phyloP scores from a whole-genome alignment of 2,797 vertebrate genomes.

The Podarcis lilfordi region DNA sequence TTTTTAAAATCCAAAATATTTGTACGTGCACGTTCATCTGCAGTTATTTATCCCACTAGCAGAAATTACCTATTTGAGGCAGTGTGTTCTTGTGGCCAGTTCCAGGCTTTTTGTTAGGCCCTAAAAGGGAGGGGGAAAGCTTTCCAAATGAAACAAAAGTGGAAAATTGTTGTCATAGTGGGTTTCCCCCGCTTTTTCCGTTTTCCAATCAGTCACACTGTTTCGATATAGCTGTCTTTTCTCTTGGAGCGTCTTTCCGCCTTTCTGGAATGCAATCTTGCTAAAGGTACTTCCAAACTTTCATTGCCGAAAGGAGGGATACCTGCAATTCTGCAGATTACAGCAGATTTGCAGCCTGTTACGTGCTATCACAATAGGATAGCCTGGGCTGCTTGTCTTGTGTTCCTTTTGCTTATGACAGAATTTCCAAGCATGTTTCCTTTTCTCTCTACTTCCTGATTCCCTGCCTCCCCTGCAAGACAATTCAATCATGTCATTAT shows the following conservation, averaged over 20 bases:
- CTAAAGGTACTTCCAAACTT: slow-evolving; percentile 54
- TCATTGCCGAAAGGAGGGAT: slow-evolving; percentile 43
- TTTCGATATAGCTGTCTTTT: slow-evolving; percentile 45
- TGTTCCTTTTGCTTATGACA: too few relatives aligned
- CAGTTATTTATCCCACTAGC: slow-evolving; percentile 3
- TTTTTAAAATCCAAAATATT: slow-evolving; percentile 15
- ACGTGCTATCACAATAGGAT: too few relatives aligned
- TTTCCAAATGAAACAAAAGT: slow-evolving; percentile 13
- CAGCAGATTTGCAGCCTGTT: slow-evolving; percentile 5
- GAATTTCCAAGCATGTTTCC: too few relatives aligned
- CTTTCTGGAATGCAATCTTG: slow-evolving; percentile 30
- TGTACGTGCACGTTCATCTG: not conserved
- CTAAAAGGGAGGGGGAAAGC: not conserved
- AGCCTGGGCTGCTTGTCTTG: too few relatives aligned
- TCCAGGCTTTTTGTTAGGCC: slow-evolving; percentile 34
- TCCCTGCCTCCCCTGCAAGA: too few relatives aligned
- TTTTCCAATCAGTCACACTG: slow-evolving; percentile 34
- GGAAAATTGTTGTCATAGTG: slow-evolving; percentile 7
- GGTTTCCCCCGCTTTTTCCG: not conserved
- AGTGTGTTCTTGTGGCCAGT: not conserved
- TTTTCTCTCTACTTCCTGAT: too few relatives aligned
- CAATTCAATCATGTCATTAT: too few relatives aligned
- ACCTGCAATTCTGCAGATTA: slow-evolving; percentile 43
- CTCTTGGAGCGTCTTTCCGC: slow-evolving; percentile 38
- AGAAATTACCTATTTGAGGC: not conserved